Base-by-base conservation (phyloP, 2,888 invertebrate species). In the Ferrisia virgata region DNA sequence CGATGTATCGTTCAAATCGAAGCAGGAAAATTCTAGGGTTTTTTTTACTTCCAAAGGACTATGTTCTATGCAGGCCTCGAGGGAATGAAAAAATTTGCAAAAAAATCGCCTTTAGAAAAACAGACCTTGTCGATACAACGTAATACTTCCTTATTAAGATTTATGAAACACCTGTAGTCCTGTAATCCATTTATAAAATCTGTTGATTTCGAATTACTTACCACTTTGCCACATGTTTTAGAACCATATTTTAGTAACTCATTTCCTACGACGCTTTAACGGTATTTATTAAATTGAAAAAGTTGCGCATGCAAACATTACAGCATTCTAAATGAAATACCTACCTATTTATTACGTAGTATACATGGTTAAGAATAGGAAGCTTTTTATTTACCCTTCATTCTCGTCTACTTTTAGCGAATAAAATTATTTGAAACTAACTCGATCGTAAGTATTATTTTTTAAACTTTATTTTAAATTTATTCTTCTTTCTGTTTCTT, bases 81-180 rank as follows among this genome's bases (percentile, higher is more conserved):
- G 22, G 11, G 9, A 53, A 53, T 22, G 9, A 22, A 22, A 6
- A 53, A 53, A 53, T 53, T 53, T 53, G 22, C 22, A 31, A 64
- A 58, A 64, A 64, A 64, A 64, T 64, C 15, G 2, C 13, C 28
- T 64, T 15, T 53, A 22, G 53, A 64, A 31, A 64, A 64, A 31
- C 6, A 13, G 28, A 64, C 28, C 28, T 15, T 15, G 18, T 28
- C 64, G 64, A 64, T 64, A 64, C 28, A 64, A 64, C 64, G 64
- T 64, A 53, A 22, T 53, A 28, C 64, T 64, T 36, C 72, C 72
- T 76, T 36, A 76, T 76, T 36, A 36, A 76, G 72, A 76, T 76
- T 76, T 76, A 76, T 76, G 72, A 76, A 76, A 76, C 72, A 76
- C 72, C 72, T 76, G 72, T 76, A 76, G 36, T 76, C 72, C 72